These are phyloP conservation scores for Drosophila neonasuta DNA, from an alignment of 2,888 invertebrate genomes.

Conservation along the genomic window DNA sequence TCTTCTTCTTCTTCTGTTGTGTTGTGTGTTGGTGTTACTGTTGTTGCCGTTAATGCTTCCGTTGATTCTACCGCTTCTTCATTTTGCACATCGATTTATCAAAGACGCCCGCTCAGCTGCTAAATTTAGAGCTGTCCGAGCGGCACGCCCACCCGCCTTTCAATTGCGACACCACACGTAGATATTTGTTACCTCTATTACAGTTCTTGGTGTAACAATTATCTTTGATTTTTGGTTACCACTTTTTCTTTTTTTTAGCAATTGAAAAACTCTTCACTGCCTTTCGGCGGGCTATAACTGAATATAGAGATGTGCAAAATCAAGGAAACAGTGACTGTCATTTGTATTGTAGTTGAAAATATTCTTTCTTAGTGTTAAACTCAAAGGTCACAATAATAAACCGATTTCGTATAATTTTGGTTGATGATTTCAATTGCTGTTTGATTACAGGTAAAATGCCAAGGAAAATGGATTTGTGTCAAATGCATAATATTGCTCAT, in stretches of 20 bases:
- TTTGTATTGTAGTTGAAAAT: not conserved
- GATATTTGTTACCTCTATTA: conserved; percentile 8
- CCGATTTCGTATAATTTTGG: not conserved
- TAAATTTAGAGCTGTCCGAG: conserved; percentile 47
- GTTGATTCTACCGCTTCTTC: conserved; percentile 30
- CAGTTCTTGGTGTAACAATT: not conserved
- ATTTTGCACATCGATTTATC: conserved; percentile 70
- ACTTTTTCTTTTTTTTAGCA: conserved; percentile 14
- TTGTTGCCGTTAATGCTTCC: conserved; percentile 16
- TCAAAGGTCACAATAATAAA: not conserved
- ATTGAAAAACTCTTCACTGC: conserved; percentile 10
- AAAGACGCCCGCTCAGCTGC: conserved; percentile 51
- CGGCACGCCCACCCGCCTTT: conserved; percentile 38
- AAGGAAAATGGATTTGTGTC: not conserved
- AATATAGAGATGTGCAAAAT: conserved; percentile 29
- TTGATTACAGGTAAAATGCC: not conserved
- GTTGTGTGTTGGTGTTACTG: conserved; percentile 19
- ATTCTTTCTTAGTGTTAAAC: no score
- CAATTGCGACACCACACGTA: conserved; percentile 14
- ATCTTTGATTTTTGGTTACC: conserved; percentile 11
- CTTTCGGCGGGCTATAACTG: conserved; percentile 27
- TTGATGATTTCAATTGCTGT: not conserved
- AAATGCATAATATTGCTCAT: conserved; percentile 24
- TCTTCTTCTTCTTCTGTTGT: conserved; percentile 3
- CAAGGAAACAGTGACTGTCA: conserved; percentile 1